A percentile compares a stretch with the other conserved stretches of the same genome.
Evolutionary conservation across 2,888 invertebrate species (phyloP).

Genomic region (Drosophila atroscutellata): DNA sequence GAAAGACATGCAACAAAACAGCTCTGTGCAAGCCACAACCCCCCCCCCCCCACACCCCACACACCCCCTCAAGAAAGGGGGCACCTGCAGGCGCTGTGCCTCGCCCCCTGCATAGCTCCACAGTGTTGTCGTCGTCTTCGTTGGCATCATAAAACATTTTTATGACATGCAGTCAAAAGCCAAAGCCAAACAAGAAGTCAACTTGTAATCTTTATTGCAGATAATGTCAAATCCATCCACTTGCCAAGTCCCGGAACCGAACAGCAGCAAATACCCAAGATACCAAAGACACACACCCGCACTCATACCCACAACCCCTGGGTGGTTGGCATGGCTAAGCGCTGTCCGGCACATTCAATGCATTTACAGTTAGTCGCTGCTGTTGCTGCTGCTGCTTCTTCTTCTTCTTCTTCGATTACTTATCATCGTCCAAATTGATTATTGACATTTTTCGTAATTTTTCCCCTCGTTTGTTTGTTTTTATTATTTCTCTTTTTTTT

Average conservation of each 20-base stretch:
- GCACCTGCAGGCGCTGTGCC: conserved; percentile 44
- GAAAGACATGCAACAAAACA: conserved; percentile 59
- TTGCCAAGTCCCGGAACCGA: conserved; percentile 41
- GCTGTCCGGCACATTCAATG: conserved; percentile 28
- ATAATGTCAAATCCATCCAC: conserved; percentile 78
- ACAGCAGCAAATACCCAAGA: neutral
- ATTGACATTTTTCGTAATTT: conserved; percentile 61
- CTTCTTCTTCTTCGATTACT: conserved; percentile 49
- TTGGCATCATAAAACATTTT: conserved; percentile 70
- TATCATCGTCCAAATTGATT: conserved; percentile 63
- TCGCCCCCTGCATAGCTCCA: neutral
- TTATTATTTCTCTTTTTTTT: conserved; percentile 9
- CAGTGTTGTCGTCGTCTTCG: conserved; percentile 7
- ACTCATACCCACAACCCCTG: too few relatives aligned
- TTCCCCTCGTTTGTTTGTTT: neutral
- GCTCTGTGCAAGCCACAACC: conserved; percentile 5
- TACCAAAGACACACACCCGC: neutral
- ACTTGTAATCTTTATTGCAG: conserved; percentile 77
- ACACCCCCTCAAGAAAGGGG: conserved; percentile 9
- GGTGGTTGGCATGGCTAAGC: conserved; percentile 17
- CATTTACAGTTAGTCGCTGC: conserved; percentile 37
- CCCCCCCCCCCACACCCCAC: neutral
- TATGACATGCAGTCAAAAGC: conserved; percentile 74
- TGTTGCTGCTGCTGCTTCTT: neutral
- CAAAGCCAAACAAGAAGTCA: conserved; percentile 71